phyloP scores from a whole-genome alignment of 2,888 invertebrate species.

The Iphiclides podalirius region DNA sequence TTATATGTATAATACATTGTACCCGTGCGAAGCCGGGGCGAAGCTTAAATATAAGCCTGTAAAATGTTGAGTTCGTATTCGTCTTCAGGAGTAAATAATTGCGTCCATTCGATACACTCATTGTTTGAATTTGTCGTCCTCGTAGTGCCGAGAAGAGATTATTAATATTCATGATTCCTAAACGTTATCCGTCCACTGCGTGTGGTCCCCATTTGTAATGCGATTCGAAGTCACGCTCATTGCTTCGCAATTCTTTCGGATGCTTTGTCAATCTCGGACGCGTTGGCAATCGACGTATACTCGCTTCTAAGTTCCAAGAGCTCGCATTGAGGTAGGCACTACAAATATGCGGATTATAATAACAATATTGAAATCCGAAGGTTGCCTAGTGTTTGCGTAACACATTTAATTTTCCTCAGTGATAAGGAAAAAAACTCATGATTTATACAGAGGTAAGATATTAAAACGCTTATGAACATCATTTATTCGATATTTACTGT shows the following conservation, averaged over 20 bases:
- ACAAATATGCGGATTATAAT: conserved; percentile 38
- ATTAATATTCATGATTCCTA: conserved; percentile 21
- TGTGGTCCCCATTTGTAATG: conserved; percentile 18
- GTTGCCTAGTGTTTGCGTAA: not conserved
- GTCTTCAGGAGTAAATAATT: too few relatives aligned
- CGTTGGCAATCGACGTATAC: conserved; percentile 14
- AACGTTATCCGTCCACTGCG: conserved; percentile 5
- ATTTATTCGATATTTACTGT: too few relatives aligned
- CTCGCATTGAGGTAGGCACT: conserved; percentile 22
- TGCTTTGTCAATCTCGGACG: conserved; percentile 18
- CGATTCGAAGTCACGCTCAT: conserved; percentile 18
- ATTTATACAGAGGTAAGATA: too few relatives aligned
- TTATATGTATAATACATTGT: too few relatives aligned
- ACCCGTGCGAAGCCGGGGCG: too few relatives aligned
- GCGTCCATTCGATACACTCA: not conserved
- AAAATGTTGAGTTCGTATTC: too few relatives aligned
- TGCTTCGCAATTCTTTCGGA: conserved; percentile 12
- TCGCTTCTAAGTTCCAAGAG: conserved; percentile 9
- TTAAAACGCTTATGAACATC: too few relatives aligned
- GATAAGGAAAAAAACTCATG: conserved; percentile 5
- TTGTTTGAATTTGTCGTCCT: not conserved
- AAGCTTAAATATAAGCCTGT: too few relatives aligned
- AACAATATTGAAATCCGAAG: conserved; percentile 39
- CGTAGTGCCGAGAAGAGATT: conserved; percentile 22
- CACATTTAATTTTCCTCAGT: conserved; percentile 17